Base-by-base conservation (phyloP, 2,888 invertebrate genomes). In the Plemyria rubiginata region DNA sequence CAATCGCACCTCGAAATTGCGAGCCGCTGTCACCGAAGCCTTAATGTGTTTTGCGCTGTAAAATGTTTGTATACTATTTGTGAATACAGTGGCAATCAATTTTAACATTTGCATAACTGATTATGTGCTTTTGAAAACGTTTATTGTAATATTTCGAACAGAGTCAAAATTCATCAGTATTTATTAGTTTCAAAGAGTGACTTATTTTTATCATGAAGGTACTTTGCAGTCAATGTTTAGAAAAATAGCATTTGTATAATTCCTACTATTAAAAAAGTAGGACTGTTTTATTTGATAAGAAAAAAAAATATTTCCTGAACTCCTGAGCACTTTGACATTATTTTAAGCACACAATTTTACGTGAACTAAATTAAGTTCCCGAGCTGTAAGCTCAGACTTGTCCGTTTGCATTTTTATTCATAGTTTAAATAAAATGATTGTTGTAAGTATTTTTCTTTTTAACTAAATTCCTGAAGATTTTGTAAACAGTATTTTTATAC, bases 401-500 rank as follows among this genome's bases (percentile, higher is more conserved):
- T 29, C 40, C 41, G 48, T 40, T 45, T 45, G 45, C 59, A 53
- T 60, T 60, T 60, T 49, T 41, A 32, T 40, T 29, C 12, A 13
- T 38, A 32, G 12, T 7, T 54, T 36, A 7, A n/a, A 15, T 43
- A 16, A 9, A 54, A 36, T 29, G 38, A 49, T 38, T 40, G 22
- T 3, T 15, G 16, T 40, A 52, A 29, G n/a, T 29, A 22, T 54
- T 68, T 74, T 68, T 75, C 70, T 74, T 73, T 73, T 72, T 60
- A 69, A 77, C 70, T 72, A 65, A 71, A 53, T 64, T 73, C 72
- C 69, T 72, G 11, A 70, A 70, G 74, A 48, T 75, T 79, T 82
- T 79, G 68, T 78, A 77, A 79, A 81, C 89, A 88, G 88, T 92
- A 92, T 92, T 92, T 92, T 92, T 91, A 76, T 92, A 92, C 88